phyloP scores from a whole-genome alignment of 2,888 invertebrate genomes.

The Villa cingulata region DNA sequence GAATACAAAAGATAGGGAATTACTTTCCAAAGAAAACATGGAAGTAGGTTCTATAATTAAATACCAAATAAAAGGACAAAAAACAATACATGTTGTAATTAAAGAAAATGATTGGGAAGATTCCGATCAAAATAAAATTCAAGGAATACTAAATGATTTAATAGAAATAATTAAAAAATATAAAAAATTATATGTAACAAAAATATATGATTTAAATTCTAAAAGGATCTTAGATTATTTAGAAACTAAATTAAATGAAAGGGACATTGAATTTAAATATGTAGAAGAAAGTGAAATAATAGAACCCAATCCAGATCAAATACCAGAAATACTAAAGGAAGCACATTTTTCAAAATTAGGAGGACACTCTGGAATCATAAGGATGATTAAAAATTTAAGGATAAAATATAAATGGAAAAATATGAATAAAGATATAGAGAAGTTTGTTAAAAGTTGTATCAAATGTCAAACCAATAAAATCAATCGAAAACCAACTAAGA shows the following conservation, averaged over 20 bases:
- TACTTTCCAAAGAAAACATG: too few species aligned
- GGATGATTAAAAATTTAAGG: background rate
- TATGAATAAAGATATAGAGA: background rate
- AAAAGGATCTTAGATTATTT: too few species aligned
- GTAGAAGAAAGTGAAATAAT: background rate
- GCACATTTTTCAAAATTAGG: background rate
- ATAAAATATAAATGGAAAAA: background rate
- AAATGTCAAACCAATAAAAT: background rate
- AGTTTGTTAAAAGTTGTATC: background rate
- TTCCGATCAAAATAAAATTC: too few species aligned
- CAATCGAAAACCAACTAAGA: background rate
- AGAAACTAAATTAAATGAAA: background rate
- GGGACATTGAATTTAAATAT: background rate
- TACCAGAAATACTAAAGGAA: background rate
- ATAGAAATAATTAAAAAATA: too few species aligned
- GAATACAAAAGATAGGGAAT: too few species aligned
- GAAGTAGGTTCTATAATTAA: too few species aligned
- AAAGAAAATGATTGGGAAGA: too few species aligned
- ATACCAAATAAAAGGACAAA: too few species aligned
- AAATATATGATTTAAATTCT: too few species aligned
- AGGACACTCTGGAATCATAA: background rate
- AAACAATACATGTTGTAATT: too few species aligned
- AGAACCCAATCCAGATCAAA: background rate
- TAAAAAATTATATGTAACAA: too few species aligned
- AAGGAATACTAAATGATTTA: too few species aligned